phyloP scores from a whole-genome alignment of 2,888 invertebrate species.

The Heliconius ethilla region DNA sequence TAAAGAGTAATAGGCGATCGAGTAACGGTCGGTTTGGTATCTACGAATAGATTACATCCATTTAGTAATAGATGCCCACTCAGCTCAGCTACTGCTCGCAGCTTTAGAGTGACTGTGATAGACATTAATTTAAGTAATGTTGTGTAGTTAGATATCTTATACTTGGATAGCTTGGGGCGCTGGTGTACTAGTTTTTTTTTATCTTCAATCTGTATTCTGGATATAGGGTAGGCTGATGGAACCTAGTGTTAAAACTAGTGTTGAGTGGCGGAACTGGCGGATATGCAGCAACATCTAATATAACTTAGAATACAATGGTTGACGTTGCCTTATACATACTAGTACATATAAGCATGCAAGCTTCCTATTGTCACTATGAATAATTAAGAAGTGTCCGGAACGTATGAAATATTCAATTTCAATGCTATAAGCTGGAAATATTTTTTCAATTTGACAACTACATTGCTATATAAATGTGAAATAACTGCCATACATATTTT shows the following conservation, averaged over 20 bases:
- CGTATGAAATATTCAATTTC: conserved; percentile 4
- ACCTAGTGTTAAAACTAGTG: no score
- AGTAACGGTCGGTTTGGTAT: conserved; percentile 36
- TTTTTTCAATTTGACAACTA: not conserved
- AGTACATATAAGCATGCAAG: no score
- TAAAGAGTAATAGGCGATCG: conserved; percentile 41
- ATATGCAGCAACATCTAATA: no score
- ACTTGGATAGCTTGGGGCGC: no score
- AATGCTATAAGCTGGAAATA: not conserved
- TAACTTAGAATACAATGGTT: no score
- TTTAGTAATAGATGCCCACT: conserved; percentile 48
- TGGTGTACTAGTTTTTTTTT: no score
- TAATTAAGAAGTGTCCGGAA: conserved; percentile 12
- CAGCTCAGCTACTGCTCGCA: conserved; percentile 31
- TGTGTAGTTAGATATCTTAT: not conserved
- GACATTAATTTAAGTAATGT: conserved; percentile 32
- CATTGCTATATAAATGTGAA: not conserved
- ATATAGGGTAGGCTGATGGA: no score
- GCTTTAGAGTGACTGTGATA: conserved; percentile 39
- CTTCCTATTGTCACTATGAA: not conserved
- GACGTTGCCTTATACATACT: not conserved
- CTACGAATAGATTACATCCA: conserved; percentile 52
- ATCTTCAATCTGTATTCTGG: no score
- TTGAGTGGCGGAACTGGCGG: no score
- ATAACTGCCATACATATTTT: not conserved